These are phyloP conservation scores for Lates japonicus DNA, from an alignment of 2,797 vertebrate species.

Conservation along the genomic window DNA sequence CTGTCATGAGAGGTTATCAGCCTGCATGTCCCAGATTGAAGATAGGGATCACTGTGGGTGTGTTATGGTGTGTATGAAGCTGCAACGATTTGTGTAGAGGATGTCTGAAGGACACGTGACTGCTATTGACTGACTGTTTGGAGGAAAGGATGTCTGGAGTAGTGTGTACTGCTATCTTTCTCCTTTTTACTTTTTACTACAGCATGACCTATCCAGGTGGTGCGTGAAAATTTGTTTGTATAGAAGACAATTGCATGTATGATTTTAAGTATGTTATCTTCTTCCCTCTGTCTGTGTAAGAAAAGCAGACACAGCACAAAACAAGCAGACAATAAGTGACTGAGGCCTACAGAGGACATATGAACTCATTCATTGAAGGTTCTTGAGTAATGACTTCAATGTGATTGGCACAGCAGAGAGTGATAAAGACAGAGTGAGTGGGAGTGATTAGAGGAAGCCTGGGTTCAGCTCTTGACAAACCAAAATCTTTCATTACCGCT, in stretches of 20 bases:
- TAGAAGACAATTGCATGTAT: not conserved
- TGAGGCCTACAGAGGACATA: conserved; percentile 21
- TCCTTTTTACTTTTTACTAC: not conserved
- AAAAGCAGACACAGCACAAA: not conserved
- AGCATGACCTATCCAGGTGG: not conserved
- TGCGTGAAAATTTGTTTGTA: conserved; percentile 2
- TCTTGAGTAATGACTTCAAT: conserved; percentile 32
- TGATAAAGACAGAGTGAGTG: conserved; percentile 40
- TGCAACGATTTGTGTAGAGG: conserved; percentile 51
- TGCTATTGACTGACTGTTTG: not conserved
- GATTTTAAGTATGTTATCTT: not conserved
- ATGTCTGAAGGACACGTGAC: conserved; percentile 63
- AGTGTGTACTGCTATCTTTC: conserved; percentile 2
- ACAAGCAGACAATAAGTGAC: conserved; percentile 16
- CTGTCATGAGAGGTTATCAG: conserved; percentile 45
- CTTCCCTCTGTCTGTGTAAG: not conserved
- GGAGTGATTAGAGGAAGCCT: conserved; percentile 54
- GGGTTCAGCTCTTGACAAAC: conserved; percentile 49
- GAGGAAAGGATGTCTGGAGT: conserved; percentile 33
- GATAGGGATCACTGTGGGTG: conserved; percentile 23
- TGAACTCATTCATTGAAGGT: conserved; percentile 15
- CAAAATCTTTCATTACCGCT: conserved; percentile 25
- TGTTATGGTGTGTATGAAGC: not conserved
- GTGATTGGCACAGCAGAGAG: conserved; percentile 56
- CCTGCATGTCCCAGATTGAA: conserved; percentile 32